A percentile compares a stretch with the other conserved stretches of the same genome.
phyloP scores from a whole-genome alignment of 2,113 vertebrate genomes.

The Fukomys damarensis region DNA sequence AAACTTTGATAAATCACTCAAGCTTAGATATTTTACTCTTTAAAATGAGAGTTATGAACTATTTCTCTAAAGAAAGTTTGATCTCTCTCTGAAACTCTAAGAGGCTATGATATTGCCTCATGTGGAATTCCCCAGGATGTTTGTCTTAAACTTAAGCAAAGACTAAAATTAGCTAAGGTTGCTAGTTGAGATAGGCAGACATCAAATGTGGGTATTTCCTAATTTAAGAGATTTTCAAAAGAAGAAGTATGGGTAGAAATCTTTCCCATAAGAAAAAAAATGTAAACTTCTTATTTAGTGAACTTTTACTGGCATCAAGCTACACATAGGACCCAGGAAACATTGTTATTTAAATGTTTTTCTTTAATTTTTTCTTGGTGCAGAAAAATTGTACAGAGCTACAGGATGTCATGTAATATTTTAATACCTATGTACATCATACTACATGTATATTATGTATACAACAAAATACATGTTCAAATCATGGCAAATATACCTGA shows the following conservation, averaged over 20 bases:
- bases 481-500: not conserved
- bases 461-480: not conserved
- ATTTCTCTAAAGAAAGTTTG: conserved; percentile 40
- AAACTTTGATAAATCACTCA: not conserved
- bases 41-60: not conserved
- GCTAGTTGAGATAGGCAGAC: conserved; percentile 22
- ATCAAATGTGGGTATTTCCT: conserved; percentile 64
- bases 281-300: conserved; percentile 20
- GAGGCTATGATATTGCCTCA: conserved; percentile 45
- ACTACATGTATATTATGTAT: no score
- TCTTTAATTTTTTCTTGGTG: not conserved
- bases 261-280: not conserved
- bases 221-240: conserved; percentile 59
- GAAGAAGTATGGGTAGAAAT: conserved; percentile 57
- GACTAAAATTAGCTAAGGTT: conserved; percentile 57
- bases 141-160: conserved; percentile 18
- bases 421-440: not conserved
- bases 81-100: conserved; percentile 42
- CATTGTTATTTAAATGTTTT: not conserved
- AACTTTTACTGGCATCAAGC: not conserved
- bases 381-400: not conserved
- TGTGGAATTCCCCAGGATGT: conserved; percentile 70
- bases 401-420: no score
- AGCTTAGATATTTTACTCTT: not conserved
- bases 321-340: not conserved